Percentiles rank a stretch among this genome's conserved stretches.
Evolutionary conservation across 2,797 vertebrate species (phyloP).

Genomic region (Falco naumanni): DNA sequence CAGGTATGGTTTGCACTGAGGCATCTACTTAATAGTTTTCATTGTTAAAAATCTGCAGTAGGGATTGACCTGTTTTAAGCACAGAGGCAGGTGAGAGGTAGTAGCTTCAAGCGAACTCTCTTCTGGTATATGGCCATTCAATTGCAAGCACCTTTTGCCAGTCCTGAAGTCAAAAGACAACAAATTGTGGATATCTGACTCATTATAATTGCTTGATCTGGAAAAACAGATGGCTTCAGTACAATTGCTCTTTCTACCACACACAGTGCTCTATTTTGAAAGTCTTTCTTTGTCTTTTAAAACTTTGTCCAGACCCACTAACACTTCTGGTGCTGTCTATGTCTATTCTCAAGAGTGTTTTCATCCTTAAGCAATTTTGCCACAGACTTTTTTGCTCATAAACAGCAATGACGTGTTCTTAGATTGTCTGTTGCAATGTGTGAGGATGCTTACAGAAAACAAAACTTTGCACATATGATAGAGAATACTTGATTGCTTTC

Average conservation of each 20-base stretch:
- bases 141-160: background rate
- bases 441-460: background rate
- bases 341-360: background rate
- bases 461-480: fast-evolving
- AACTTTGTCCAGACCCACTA: background rate
- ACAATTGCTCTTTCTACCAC: background rate
- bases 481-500: background rate
- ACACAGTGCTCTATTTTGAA: background rate
- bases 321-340: background rate
- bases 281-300: background rate
- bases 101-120: background rate
- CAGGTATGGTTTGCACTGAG: slow-evolving; percentile 84
- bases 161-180: background rate
- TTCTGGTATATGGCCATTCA: background rate
- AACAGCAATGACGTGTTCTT: background rate
- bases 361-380: background rate
- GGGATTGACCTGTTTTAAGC: background rate
- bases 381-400: background rate
- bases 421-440: background rate
- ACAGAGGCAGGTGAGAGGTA: background rate
- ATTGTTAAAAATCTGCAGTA: background rate
- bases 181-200: background rate
- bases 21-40: background rate
- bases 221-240: background rate
- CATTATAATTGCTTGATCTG: background rate